Evolutionary conservation across 2,888 invertebrate species (phyloP), one percentile per base, ranked within the genome.

Genomic region (Entomobrya proxima): DNA sequence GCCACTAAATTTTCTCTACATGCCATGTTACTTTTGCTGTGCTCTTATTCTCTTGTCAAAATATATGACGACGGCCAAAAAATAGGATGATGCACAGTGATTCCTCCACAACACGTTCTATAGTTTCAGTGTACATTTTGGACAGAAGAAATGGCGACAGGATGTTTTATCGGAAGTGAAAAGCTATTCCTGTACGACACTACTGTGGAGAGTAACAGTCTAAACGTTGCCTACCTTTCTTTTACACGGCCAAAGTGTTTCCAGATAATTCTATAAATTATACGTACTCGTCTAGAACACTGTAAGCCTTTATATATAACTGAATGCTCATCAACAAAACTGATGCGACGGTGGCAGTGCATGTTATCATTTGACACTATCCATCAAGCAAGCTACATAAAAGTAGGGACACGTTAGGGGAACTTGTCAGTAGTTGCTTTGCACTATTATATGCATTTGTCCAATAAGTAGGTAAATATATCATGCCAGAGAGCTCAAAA

Each of bases 1-100:
- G 74, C 35, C 83, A 76, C 67, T 76, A 75, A 83, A 83, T 83
- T 83, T n/a, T 76, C 27, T 35, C 35, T 76, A 52, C 67, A 67
- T 27, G 35, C 69, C 3, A 52, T 52, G 55, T 40, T 21, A 67
- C n/a, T 67, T 67, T 40, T 35, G 27, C 55, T 55, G 27, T 52
- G 52, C 15, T 9, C 13, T 0, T 9, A 32, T 32, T 75, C 35
- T 50, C 61, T 47, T 80, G 61, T 40, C 81, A 82, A 27, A 82
- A 82, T 74, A 75, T 37, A 82, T 82, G 75, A 75, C 75, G 50
- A 35, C 61, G 50, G 21, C 5, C 3, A 11, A 44, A 44, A 7
- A 44, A 44, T 44, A 47, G n/a, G 24, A 50, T 13, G 2, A 21
- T 30, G 44, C 44, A 7, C 6, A 7, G 18, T 47, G 47, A 27